A percentile compares a stretch with the other conserved stretches of the same genome.
Conservation (phyloP, 2,888 invertebrate species). For the Rhagophthalmus giganteus region DNA sequence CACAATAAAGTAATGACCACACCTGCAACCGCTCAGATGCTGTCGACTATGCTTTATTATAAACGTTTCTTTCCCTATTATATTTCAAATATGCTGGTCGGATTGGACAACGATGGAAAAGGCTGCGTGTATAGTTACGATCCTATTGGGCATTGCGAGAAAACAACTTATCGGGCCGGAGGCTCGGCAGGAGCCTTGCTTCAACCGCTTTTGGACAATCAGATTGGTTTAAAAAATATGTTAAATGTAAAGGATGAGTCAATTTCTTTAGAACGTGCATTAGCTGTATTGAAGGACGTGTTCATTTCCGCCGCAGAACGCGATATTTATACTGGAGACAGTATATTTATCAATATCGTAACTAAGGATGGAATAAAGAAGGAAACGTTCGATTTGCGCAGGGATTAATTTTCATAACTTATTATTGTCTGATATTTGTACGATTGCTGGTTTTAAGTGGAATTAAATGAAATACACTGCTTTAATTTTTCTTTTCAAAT, state of each 20-base stretch:
- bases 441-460: neutral
- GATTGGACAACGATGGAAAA: conserved; percentile 89
- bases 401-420: conserved; percentile 68
- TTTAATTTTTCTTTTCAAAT: neutral
- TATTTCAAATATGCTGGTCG: conserved; percentile 91
- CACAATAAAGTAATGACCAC: conserved; percentile 93
- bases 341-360: conserved; percentile 81
- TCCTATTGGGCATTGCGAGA: conserved; percentile 94
- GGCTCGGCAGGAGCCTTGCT: conserved; percentile 89
- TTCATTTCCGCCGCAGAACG: conserved; percentile 98
- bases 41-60: conserved; percentile 94
- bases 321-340: conserved; percentile 97
- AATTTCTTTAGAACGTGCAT: conserved; percentile 77
- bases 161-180: conserved; percentile 80
- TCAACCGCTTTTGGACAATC: conserved; percentile 95
- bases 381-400: conserved; percentile 75
- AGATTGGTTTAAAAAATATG: conserved; percentile 90
- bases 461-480: neutral
- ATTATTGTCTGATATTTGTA: neutral
- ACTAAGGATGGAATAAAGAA: conserved; percentile 83
- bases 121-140: conserved; percentile 97
- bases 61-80: conserved; percentile 99
- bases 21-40: conserved; percentile 91
- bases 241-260: conserved; percentile 67
- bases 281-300: conserved; percentile 87